Conservation (phyloP, 2,797 vertebrate species). For the Tarsius wallacei region DNA sequence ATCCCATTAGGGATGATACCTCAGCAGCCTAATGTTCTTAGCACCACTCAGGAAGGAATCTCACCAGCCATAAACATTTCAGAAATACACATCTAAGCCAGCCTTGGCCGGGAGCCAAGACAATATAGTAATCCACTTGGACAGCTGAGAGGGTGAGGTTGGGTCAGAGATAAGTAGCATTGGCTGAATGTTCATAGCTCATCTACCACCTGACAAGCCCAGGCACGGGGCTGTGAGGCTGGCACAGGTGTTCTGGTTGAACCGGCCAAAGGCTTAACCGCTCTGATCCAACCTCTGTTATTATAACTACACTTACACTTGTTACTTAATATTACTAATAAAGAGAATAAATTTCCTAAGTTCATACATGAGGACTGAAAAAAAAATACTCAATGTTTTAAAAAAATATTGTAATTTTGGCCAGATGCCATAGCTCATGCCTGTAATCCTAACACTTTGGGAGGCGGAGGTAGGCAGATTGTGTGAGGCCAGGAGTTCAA, state of each 20-base stretch:
- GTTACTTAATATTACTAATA: not conserved
- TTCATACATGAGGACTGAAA: not conserved
- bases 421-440: too few relatives aligned
- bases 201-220: constrained; percentile 5
- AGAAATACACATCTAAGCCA: constrained; percentile 67
- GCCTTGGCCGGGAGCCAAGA: constrained; percentile 52
- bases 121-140: constrained; percentile 71
- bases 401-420: not conserved
- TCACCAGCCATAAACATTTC: constrained; percentile 19
- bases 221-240: accelerated
- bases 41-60: not conserved
- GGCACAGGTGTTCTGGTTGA: not conserved
- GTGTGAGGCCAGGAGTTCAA: too few relatives aligned
- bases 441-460: too few relatives aligned
- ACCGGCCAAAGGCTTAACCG: not conserved
- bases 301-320: not conserved
- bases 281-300: not conserved
- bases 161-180: constrained; percentile 70
- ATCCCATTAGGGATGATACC: not conserved
- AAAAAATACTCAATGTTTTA: constrained; percentile 26
- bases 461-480: too few relatives aligned
- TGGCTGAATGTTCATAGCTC: not conserved
- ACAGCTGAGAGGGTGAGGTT: constrained; percentile 71
- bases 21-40: not conserved
- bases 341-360: constrained; percentile 1